Evolutionary conservation across 2,888 invertebrate genomes (phyloP).

Genomic region (Himalopsyche anomala): DNA sequence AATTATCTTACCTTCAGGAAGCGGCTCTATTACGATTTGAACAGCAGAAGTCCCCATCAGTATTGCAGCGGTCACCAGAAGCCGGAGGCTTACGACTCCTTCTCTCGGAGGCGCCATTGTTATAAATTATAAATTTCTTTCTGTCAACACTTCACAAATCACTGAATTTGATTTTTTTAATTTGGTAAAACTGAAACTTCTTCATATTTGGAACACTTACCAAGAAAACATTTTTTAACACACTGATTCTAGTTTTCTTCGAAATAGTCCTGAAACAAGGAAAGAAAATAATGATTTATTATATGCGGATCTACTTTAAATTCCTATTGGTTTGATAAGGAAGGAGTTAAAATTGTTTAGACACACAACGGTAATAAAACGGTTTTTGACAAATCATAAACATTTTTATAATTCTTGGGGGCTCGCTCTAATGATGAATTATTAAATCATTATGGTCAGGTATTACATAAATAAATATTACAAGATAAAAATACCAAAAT

Average conservation of each 20-base stretch:
- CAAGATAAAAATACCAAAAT: too few relatives aligned
- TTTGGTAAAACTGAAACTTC: neutral
- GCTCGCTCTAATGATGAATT: too few relatives aligned
- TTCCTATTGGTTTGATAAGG: too few relatives aligned
- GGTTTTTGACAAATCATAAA: too few relatives aligned
- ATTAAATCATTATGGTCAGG: too few relatives aligned
- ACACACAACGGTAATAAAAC: too few relatives aligned
- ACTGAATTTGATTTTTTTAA: conserved; percentile 12
- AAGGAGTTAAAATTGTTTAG: too few relatives aligned
- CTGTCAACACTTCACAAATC: neutral
- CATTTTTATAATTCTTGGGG: too few relatives aligned
- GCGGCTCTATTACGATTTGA: conserved; percentile 76
- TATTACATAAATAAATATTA: too few relatives aligned
- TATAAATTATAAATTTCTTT: neutral
- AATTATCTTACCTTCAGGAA: conserved; percentile 74
- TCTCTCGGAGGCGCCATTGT: conserved; percentile 66
- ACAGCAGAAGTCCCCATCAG: conserved; percentile 70
- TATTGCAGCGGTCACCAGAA: conserved; percentile 66
- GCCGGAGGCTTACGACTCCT: conserved; percentile 71
- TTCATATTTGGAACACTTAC: neutral
- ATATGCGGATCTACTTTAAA: too few relatives aligned
- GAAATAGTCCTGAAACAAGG: neutral
- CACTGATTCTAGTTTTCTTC: neutral
- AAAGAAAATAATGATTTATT: neutral
- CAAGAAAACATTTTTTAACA: neutral